Evolutionary conservation across 2,888 invertebrate species (phyloP), one percentile per base, ranked within the genome.

Genomic region (Linnaemya vulpina): DNA sequence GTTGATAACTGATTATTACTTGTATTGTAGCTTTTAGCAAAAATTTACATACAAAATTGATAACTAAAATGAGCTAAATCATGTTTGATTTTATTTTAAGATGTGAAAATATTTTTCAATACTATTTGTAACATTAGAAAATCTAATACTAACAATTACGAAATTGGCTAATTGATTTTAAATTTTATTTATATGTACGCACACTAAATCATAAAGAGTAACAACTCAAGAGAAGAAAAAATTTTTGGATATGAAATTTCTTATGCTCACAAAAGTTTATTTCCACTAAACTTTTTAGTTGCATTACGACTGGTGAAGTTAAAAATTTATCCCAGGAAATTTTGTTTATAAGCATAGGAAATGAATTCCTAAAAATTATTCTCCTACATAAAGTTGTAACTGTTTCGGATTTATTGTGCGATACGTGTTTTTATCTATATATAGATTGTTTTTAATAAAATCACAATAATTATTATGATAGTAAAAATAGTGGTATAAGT

Each of bases 401-500:
- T n/a, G n/a, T n/a, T n/a, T n/a, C n/a, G n/a, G n/a, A n/a, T n/a
- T n/a, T n/a, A n/a, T n/a, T n/a, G n/a, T n/a, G n/a, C n/a, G n/a
- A n/a, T n/a, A n/a, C n/a, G n/a, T n/a, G n/a, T n/a, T n/a, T 49
- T 62, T 38, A 0, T 38, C 7, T 60, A 70, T 20, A 9, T n/a
- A 71, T 15, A 22, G 60, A 62, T 38, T 20, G 17, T 53, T 65
- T 67, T 20, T 53, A 43, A 0, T 46, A 43, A 55, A 76, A 58
- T 30, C 30, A 58, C n/a, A 30, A 58, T 22, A 20, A n/a, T 10
- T 25, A 55, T 55, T 11, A 30, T 38, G 22, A 35, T 67, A 76
- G 67, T 76, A 58, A 76, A 76, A 67, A 35, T 35, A 65, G 65
- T 75, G 58, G 43, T 35, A 67, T 35, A 46, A 76, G 55, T 62